Evolutionary conservation across 2,888 invertebrate species (phyloP), one percentile per base, ranked within the genome.

Genomic region (Thalpophila matura): DNA sequence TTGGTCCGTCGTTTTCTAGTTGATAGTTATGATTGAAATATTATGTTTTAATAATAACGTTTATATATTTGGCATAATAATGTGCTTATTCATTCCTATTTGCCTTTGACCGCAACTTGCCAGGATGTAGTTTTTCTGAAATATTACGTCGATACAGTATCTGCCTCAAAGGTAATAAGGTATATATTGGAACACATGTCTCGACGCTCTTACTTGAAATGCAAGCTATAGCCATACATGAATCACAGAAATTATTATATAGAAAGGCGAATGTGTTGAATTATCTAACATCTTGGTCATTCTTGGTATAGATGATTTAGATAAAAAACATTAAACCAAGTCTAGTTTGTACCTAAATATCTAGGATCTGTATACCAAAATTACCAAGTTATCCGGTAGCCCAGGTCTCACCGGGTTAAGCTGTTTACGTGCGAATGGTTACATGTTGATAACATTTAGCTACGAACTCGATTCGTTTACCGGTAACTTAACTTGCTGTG

Each of bases 391-490:
- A 22, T n/a, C 4, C n/a, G 20, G 22, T 14, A 7, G 10, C 3
- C 10, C 45, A 18, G 4, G 43, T 58, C 20, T 18, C 26, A 9
- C 20, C 2, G 35, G 43, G 12, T 31, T 49, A 58, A 63, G 29
- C 65, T 43, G 49, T 58, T 49, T 49, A 64, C 27, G 31, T 18
- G 22, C 35, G 35, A 65, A 49, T 64, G 35, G 37, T 37, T 18
- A 20, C 42, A 43, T n/a, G 18, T 26, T 45, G 64, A 64, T 58
- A 57, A 37, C 49, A 16, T 49, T 58, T 49, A 45, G 47, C 26
- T 37, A 14, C n/a, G 6, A 65, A 35, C 46, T 45, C 20, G 5
- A 64, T 64, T 29, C 14, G 27, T 33, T 58, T 10, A 29, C 47
- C 29, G n/a, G 29, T 64, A 43, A 29, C 47, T 27, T 40, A 63